phyloP scores from a whole-genome alignment of 2,113 vertebrate species.

The Columba janthina region DNA sequence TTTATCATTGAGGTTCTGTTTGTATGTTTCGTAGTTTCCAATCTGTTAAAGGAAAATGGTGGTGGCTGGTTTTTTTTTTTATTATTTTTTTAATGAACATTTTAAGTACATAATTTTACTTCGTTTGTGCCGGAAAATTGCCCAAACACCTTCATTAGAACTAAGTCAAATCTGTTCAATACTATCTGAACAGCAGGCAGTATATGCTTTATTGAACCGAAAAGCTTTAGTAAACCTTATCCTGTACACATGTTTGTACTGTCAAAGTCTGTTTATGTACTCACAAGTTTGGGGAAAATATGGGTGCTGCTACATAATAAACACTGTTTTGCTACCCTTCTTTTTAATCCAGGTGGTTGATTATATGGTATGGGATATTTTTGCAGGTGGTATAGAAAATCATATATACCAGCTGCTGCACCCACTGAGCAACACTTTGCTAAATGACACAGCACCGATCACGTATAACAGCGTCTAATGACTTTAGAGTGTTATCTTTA shows the following conservation, averaged over 20 bases:
- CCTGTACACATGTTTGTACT: slow-evolving; percentile 59
- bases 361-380: slow-evolving; percentile 76
- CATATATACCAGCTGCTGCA: slow-evolving; percentile 75
- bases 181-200: slow-evolving; percentile 74
- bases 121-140: slow-evolving; percentile 77
- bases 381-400: slow-evolving; percentile 81
- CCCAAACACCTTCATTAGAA: slow-evolving; percentile 77
- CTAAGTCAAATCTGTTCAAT: slow-evolving; percentile 77
- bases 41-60: slow-evolving; percentile 70
- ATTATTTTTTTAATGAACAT: slow-evolving; percentile 68
- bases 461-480: slow-evolving; percentile 70
- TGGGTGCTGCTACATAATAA: slow-evolving; percentile 68
- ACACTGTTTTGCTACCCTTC: slow-evolving; percentile 55
- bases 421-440: slow-evolving; percentile 71
- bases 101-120: slow-evolving; percentile 77
- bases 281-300: slow-evolving; percentile 65
- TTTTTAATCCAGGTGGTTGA: slow-evolving; percentile 78
- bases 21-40: slow-evolving; percentile 70
- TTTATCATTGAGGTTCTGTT: slow-evolving; percentile 71
- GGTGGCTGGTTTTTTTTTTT: slow-evolving; percentile 29
- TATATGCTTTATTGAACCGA: slow-evolving; percentile 80
- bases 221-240: slow-evolving; percentile 76
- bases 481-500: slow-evolving; percentile 62
- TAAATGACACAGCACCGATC: slow-evolving; percentile 73
- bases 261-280: slow-evolving; percentile 62